Base-by-base conservation (phyloP, 2,113 vertebrate species). In the Microcebus tavaratra region DNA sequence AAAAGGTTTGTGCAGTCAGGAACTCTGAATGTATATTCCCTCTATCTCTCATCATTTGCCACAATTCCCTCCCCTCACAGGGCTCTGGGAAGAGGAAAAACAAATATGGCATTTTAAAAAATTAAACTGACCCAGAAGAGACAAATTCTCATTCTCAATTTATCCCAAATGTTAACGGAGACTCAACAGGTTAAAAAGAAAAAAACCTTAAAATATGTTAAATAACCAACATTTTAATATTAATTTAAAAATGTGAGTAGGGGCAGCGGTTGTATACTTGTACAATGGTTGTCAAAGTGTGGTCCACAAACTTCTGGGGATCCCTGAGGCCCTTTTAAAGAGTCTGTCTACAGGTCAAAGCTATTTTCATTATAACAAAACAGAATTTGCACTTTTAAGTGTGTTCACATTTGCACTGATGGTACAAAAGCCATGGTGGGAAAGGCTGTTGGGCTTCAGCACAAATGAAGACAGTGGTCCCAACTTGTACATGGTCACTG, bases 401-500 rank as follows among this genome's bases (percentile, higher is more conserved):
- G 57, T 72, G 65, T 18, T 48, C 21, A 36, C 21, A 48, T 73
- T 31, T 73, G 34, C 53, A 39, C 15, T 3, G 2, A 72, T 13
- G 1, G 25, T 27, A 17, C 39, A 21, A 61, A 48, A 29, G 31
- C 7, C 27, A 61, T 2, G 31, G 79, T 61, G 39, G 50, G 31
- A 6, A 25, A 82, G 63, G 34, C 42, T 5, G 0, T 10, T 45
- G 21, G 53, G 20, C 20, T 27, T 57, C 36, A 55, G 63, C 73
- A 12, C 25, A 23, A 39, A 57, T 34, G 50, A 45, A 42, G 21
- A 8, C 1, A 20, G 39, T 11, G n/a, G 50, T 21, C 8, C 39
- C 9, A 5, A 34, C 55, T 42, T 18, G 21, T 3, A 21, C 3
- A 0, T 7, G 34, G 15, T 23, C 48, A 25, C 1, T 8, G 45